phyloP scores from a whole-genome alignment of 2,113 vertebrate species.

The Cyanoliseus patagonus region DNA sequence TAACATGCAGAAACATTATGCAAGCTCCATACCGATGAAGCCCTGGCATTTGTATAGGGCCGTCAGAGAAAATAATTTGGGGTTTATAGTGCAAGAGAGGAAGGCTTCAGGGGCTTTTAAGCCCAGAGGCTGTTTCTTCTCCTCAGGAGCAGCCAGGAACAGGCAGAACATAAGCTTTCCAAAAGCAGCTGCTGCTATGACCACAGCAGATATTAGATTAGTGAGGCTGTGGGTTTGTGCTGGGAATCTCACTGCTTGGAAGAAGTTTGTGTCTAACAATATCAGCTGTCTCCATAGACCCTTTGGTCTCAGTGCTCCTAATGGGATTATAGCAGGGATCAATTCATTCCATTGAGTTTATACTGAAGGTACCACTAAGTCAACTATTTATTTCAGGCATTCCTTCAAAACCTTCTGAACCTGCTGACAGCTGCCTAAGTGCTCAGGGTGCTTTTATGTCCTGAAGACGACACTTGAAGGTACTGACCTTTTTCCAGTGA shows the following conservation, averaged over 20 bases:
- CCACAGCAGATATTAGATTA: neutral
- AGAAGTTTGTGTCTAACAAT: neutral
- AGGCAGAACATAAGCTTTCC: neutral
- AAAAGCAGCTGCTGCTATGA: neutral
- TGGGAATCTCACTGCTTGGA: neutral
- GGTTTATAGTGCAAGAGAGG: neutral
- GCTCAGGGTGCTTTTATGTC: neutral
- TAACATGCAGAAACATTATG: neutral
- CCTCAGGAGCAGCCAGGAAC: neutral
- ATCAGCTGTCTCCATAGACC: neutral
- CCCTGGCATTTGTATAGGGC: neutral
- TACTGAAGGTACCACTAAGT: neutral
- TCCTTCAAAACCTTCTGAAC: neutral
- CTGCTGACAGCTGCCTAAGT: neutral
- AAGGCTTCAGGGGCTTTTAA: neutral
- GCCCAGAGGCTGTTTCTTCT: neutral
- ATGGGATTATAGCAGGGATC: neutral
- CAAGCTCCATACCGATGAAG: neutral
- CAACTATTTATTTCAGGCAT: neutral
- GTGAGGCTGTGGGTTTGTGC: neutral
- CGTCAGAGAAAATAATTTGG: neutral
- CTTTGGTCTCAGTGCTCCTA: neutral
- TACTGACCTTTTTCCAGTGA: neutral
- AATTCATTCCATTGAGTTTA: neutral
- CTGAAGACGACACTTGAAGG: neutral